These are phyloP conservation scores for Eurypyga helias DNA, from an alignment of 2,113 vertebrate genomes.

Conservation along the genomic window DNA sequence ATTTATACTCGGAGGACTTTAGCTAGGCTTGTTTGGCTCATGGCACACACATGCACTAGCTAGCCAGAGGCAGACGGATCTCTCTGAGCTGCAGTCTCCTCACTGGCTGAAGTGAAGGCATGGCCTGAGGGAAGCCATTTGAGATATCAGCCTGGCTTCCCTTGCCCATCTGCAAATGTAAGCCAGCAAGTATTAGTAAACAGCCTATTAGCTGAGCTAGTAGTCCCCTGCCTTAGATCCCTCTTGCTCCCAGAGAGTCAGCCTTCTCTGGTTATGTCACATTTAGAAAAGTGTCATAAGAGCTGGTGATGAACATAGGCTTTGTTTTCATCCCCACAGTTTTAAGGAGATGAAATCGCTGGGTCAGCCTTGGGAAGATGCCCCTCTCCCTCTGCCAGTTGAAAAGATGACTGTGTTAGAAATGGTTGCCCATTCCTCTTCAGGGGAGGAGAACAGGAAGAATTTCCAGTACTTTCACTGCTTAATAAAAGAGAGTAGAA, in stretches of 20 bases:
- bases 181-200: neutral
- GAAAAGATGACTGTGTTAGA: neutral
- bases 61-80: neutral
- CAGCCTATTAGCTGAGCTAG: neutral
- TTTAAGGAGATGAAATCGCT: neutral
- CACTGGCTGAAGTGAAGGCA: neutral
- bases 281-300: neutral
- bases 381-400: neutral
- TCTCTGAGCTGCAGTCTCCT: accelerated
- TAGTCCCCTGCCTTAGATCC: neutral
- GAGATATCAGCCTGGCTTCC: neutral
- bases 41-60: accelerated
- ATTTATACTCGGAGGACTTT: neutral
- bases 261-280: neutral
- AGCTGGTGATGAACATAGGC: neutral
- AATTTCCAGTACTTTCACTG: neutral
- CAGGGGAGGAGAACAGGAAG: neutral
- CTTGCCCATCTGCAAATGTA: neutral
- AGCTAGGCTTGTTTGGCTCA: neutral
- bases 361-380: neutral
- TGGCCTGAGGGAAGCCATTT: neutral
- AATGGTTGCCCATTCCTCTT: neutral
- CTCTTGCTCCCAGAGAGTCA: neutral
- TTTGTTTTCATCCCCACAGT: neutral
- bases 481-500: neutral